phyloP scores from a whole-genome alignment of 2,797 vertebrate species.

The Anas acuta region DNA sequence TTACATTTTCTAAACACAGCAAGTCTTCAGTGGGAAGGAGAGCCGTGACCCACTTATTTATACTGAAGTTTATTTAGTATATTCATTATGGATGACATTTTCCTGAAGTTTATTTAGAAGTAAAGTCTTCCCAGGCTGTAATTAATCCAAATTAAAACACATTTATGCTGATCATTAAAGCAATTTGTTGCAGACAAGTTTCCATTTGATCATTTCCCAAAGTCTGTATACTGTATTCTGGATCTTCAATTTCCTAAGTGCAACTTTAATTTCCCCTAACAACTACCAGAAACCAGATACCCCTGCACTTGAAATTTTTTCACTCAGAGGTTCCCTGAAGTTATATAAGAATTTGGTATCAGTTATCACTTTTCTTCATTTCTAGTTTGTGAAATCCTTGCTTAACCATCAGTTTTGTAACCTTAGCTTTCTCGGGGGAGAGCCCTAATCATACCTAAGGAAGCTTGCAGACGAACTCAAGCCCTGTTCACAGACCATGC shows the following conservation, averaged over 20 bases:
- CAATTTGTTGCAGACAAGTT: slow-evolving; percentile 57
- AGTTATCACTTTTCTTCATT: background rate
- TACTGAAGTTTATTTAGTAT: slow-evolving; percentile 54
- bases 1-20: slow-evolving; percentile 55
- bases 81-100: slow-evolving; percentile 53
- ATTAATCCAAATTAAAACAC: slow-evolving; percentile 70
- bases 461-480: background rate
- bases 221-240: background rate
- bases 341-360: background rate
- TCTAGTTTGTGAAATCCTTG: background rate
- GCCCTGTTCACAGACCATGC: background rate
- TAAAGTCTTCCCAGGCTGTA: slow-evolving; percentile 51
- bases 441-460: background rate
- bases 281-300: background rate
- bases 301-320: background rate
- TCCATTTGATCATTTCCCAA: slow-evolving; percentile 62
- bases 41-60: slow-evolving; percentile 32
- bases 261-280: background rate
- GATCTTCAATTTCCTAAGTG: slow-evolving; percentile 1
- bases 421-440: background rate
- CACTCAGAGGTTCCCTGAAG: background rate
- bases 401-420: background rate
- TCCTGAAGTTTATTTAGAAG: slow-evolving; percentile 62
- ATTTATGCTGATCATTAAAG: slow-evolving; percentile 59
- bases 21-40: slow-evolving; percentile 33